Percentiles rank a stretch among this genome's conserved stretches.
These are phyloP conservation scores for Passer domesticus DNA, from an alignment of 2,113 vertebrate species.

Conservation along the genomic window DNA sequence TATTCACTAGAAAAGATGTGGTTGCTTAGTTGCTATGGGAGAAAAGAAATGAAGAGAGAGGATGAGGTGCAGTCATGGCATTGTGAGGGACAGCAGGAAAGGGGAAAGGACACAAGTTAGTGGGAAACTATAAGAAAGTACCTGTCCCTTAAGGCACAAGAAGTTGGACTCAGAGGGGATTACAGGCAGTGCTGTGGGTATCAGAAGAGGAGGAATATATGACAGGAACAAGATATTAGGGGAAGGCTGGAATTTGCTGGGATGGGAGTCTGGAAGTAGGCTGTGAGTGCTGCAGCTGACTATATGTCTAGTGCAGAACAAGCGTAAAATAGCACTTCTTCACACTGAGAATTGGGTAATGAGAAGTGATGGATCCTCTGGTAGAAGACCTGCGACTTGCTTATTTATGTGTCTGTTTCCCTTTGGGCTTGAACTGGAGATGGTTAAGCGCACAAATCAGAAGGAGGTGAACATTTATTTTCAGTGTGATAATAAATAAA, in stretches of 20 bases:
- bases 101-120: background rate
- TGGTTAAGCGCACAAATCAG: background rate
- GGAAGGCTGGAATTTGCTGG: background rate
- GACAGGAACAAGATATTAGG: background rate
- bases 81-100: background rate
- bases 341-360: background rate
- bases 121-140: background rate
- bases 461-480: conserved; percentile 5
- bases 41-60: background rate
- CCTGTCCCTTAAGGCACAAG: fast-evolving
- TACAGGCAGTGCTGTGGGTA: background rate
- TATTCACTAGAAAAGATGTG: background rate
- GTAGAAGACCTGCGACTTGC: background rate
- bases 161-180: background rate
- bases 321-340: background rate
- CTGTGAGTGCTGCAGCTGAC: conserved; percentile 13
- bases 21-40: conserved; percentile 4
- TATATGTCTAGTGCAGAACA: background rate
- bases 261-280: background rate
- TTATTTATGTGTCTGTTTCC: conserved; percentile 1
- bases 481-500: conserved; percentile 25
- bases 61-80: background rate
- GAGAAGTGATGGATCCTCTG: conserved; percentile 1
- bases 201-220: background rate
- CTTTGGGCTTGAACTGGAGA: conserved; percentile 30